Evolutionary conservation across 2,888 invertebrate genomes (phyloP), one percentile per base, ranked within the genome.

Genomic region (Azorinus chamasolen): DNA sequence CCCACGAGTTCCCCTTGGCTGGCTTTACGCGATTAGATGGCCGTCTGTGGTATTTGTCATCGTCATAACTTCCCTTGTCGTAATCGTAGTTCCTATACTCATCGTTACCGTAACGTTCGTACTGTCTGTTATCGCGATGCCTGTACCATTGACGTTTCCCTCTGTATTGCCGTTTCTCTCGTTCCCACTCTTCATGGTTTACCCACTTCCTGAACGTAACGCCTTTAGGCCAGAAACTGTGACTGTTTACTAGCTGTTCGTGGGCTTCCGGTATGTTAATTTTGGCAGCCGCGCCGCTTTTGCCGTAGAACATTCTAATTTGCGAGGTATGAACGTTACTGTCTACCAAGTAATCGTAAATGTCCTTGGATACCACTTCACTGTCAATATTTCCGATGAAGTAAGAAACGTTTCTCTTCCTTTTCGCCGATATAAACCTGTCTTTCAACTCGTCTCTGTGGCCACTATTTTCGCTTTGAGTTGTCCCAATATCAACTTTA

Each of bases 121-220:
- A 8, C 10, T 18, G 18, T 12, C 18, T 48, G 18, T 48, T 48
- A 18, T 48, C 16, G 48, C 18, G 48, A 18, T 48, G 18, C 14
- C 18, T 6, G 48, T 57, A n/a, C 32, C 20, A 37, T 16, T n/a
- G 27, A 27, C 12, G 12, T 4, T n/a, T n/a, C n/a, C 32, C 27
- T 8, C 51, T 20, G 22, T 18, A 16, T 24, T 20, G 8, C 14
- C 16, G 3, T 51, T 24, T 18, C 24, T 18, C 24, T 3, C 48
- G 61, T 39, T 74, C 54, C 61, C 68, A 70, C 72, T 51, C 51
- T 24, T 51, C 51, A 16, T 24, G 18, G 20, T 20, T 3, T 24
- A 51, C 24, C 55, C 55, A 55, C n/a, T 25, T 25, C 16, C 55
- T 4, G 27, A n/a, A 55, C 2, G 55, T 55, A 10, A 55, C 22